Conservation (phyloP, 35 echinoderm and acorn worm genomes). For the Apostichopus japonicus region DNA sequence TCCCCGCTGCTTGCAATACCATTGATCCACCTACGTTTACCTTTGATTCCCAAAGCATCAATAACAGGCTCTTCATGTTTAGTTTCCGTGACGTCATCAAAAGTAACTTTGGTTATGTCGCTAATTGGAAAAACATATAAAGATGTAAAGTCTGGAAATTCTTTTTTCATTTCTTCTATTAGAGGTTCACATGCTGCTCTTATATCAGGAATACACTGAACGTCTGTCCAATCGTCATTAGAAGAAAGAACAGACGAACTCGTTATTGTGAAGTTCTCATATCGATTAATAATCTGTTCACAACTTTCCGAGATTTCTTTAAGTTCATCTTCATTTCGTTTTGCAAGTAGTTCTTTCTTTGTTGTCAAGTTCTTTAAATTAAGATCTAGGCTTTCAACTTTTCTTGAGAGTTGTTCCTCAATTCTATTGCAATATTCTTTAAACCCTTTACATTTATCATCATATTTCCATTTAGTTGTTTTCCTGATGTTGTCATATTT, state of each 20-base stretch:
- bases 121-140: background rate
- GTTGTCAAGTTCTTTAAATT: background rate
- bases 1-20: background rate
- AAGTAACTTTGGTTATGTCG: background rate
- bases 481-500: background rate
- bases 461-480: background rate
- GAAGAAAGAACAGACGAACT: background rate
- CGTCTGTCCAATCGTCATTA: constrained; percentile 1
- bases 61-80: background rate
- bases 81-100: background rate
- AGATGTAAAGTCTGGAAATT: background rate
- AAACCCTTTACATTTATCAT: background rate
- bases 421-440: background rate
- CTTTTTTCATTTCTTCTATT: background rate
- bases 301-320: background rate
- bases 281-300: background rate
- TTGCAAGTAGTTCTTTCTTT: background rate
- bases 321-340: background rate
- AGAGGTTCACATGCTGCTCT: background rate
- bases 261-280: background rate
- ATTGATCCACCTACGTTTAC: background rate
- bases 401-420: background rate
- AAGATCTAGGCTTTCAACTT: background rate
- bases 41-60: background rate
- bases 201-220: background rate